These are phyloP conservation scores for Athetis lepigone DNA, from an alignment of 2,888 invertebrate species.

Conservation along the genomic window DNA sequence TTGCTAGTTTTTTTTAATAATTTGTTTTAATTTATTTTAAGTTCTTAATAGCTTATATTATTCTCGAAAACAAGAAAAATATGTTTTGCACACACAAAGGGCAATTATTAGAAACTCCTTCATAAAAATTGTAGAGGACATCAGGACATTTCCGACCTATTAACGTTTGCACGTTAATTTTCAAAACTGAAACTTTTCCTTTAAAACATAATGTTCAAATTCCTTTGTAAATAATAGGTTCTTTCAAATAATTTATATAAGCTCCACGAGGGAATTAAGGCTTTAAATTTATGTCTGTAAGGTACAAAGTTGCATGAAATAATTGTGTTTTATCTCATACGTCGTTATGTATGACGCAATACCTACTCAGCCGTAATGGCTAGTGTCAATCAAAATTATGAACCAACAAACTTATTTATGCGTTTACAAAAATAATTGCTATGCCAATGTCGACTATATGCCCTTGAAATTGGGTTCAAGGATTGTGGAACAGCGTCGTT, in stretches of 20 bases:
- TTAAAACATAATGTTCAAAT: conserved; percentile 64
- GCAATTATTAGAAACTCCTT: conserved; percentile 32
- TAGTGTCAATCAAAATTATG: conserved; percentile 90
- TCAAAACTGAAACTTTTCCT: conserved; percentile 56
- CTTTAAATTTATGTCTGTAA: conserved; percentile 50
- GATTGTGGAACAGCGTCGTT: conserved; percentile 43
- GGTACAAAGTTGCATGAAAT: conserved; percentile 60
- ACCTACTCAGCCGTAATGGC: conserved; percentile 88
- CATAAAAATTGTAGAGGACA: conserved; percentile 48
- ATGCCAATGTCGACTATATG: conserved; percentile 72
- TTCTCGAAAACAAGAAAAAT: conserved; percentile 1
- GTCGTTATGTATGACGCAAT: conserved; percentile 88
- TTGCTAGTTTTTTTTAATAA: not conserved
- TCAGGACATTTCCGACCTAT: conserved; percentile 46
- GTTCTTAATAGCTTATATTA: not conserved
- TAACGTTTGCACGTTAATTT: conserved; percentile 50
- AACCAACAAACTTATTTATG: conserved; percentile 82
- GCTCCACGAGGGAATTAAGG: conserved; percentile 35
- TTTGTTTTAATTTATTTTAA: not conserved
- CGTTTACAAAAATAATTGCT: conserved; percentile 70
- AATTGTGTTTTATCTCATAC: conserved; percentile 73
- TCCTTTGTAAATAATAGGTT: conserved; percentile 63
- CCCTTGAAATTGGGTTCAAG: conserved; percentile 60
- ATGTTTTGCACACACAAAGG: conserved; percentile 8
- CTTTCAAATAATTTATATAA: conserved; percentile 56